Base-by-base conservation (phyloP, 2,797 vertebrate genomes). In the Enteromius anoplus region DNA sequence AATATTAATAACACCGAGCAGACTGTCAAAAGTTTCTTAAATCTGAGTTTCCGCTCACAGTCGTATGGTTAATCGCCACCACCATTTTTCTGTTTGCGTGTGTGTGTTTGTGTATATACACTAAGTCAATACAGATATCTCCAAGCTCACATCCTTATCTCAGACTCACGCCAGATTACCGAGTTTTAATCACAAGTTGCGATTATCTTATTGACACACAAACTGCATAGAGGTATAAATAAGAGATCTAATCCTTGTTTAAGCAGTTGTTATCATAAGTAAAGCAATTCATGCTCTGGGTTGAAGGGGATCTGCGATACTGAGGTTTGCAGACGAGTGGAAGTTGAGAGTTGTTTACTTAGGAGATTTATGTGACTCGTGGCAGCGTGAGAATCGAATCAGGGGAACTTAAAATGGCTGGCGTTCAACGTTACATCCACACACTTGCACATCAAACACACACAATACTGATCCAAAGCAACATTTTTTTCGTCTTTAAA, bases 161-260 rank as follows among this genome's bases (percentile, higher is more conserved):
- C 65, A 2, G 80, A 75, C 15, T 21, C 58, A 84, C 62, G 77
- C 15, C 47, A 70, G 82, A 88, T 86, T 81, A 84, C 81, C 5
- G 47, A 32, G 32, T 75, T 83, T 79, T 73, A 83, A 75, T 73
- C 53, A 62, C 23, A 70, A 80, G 47, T 66, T 73, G 70, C 40
- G 84, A 87, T 87, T 86, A 86, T 84, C 64, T 69, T 88, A 83
- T 90, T 90, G 87, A 89, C 85, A 81, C 75, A 81, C 76, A 76
- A 85, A 84, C 82, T 81, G 84, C 85, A 82, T 77, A 80, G 19
- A 49, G 66, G 75, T 62, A 60, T 76, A 68, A 85, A 79, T 75
- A 69, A 80, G 60, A 66, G 62, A 75, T 80, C 60, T 86, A 85
- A 87, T 87, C 82, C 75, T 76, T 87, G 68, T 82, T 87, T 77